Percentiles rank a stretch among this genome's conserved stretches.
These are phyloP conservation scores for Busseola fusca DNA, from an alignment of 2,888 invertebrate genomes.

Conservation along the genomic window DNA sequence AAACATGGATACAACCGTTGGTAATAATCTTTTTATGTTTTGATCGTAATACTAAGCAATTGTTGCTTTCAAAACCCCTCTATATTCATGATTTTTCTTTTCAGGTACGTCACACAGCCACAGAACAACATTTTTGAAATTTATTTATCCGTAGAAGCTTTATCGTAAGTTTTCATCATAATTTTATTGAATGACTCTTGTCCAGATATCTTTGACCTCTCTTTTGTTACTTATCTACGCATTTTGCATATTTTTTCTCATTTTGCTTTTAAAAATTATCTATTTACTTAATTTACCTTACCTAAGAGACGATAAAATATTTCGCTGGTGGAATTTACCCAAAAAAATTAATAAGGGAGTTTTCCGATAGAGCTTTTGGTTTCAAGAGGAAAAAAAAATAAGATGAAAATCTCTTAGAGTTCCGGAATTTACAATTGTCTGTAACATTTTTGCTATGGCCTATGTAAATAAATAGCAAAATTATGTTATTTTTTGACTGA, in stretches of 20 bases:
- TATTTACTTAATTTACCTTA: background rate
- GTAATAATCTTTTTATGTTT: constrained; percentile 67
- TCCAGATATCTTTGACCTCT: constrained; percentile 23
- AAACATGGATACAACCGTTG: constrained; percentile 67
- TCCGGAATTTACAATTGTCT: background rate
- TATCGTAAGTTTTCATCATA: constrained; percentile 46
- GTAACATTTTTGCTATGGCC: no score
- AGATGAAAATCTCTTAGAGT: background rate
- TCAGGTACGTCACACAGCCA: constrained; percentile 60
- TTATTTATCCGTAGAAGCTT: constrained; percentile 27
- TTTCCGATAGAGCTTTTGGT: constrained; percentile 10
- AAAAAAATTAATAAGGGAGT: constrained; percentile 3
- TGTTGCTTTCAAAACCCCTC: constrained; percentile 43
- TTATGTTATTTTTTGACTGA: constrained; percentile 5
- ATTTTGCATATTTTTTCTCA: background rate
- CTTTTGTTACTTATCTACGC: constrained; percentile 1
- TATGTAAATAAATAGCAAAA: background rate
- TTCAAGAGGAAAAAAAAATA: background rate
- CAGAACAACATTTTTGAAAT: constrained; percentile 21
- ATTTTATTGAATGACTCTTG: constrained; percentile 31
- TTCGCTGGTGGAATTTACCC: constrained; percentile 9
- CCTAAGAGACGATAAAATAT: constrained; percentile 3
- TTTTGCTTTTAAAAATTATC: background rate
- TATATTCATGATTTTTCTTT: constrained; percentile 60
- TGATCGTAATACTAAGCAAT: constrained; percentile 61